Conservation (phyloP, 2,113 vertebrate genomes). For the Hippocampus comes region DNA sequence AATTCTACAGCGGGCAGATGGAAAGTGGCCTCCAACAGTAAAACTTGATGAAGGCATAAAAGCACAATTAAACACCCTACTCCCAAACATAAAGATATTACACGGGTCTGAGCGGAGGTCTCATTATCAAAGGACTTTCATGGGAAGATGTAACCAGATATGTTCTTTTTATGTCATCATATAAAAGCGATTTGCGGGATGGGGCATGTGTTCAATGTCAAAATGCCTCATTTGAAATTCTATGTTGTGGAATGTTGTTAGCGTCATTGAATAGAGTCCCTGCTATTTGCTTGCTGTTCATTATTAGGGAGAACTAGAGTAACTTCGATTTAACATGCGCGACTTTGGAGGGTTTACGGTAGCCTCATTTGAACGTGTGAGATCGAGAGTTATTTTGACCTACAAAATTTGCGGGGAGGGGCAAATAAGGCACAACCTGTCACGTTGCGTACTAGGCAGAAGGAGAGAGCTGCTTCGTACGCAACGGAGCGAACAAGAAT, state of each 20-base stretch:
- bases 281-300: neutral
- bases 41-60: conserved; percentile 39
- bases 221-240: neutral
- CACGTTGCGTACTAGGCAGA: no score
- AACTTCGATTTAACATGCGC: neutral
- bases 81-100: neutral
- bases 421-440: no score
- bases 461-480: no score
- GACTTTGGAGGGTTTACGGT: neutral
- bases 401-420: no score
- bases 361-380: neutral
- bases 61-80: conserved; percentile 7
- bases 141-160: neutral
- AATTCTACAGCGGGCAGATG: conserved; percentile 24
- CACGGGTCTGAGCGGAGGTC: neutral
- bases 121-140: conserved; percentile 3
- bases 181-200: neutral
- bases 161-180: conserved; percentile 2
- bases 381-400: no score
- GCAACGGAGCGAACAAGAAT: no score
- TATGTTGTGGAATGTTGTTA: conserved; percentile 3
- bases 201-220: neutral
- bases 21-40: conserved; percentile 26
- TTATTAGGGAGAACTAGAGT: neutral
- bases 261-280: neutral